Evolutionary conservation across 2,888 invertebrate genomes (phyloP).

Genomic region (Carterocephalus palaemon): DNA sequence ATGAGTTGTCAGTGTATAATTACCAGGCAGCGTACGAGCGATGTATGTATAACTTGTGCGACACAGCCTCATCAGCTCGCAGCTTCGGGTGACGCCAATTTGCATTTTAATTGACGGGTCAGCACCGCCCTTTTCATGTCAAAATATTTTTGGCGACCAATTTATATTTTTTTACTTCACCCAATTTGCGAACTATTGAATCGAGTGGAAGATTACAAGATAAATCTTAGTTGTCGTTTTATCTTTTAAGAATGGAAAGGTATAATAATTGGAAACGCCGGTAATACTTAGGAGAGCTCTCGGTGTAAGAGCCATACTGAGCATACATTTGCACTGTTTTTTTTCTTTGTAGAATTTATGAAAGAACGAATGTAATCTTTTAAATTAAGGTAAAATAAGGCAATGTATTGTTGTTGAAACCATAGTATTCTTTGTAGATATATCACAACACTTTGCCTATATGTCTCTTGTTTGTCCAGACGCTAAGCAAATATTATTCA

Average conservation of each 20-base stretch:
- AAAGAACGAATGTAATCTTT: too few species aligned
- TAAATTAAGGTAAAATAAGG: too few species aligned
- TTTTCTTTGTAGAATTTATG: too few species aligned
- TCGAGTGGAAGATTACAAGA: constrained; percentile 26
- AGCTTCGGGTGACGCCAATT: constrained; percentile 47
- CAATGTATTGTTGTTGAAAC: too few species aligned
- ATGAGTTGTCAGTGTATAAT: constrained; percentile 14
- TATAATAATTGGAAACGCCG: constrained; percentile 17
- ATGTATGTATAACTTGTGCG: constrained; percentile 17
- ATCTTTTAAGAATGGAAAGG: constrained; percentile 14
- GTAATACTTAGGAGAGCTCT: constrained; percentile 10
- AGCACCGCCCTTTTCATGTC: constrained; percentile 39
- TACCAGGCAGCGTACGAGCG: constrained; percentile 8
- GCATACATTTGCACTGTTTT: too few species aligned
- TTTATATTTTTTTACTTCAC: constrained; percentile 22
- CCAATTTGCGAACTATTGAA: constrained; percentile 33
- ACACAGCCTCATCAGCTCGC: constrained; percentile 11
- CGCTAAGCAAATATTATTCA: too few species aligned
- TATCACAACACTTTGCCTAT: too few species aligned
- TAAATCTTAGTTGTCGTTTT: constrained; percentile 18
- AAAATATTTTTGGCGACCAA: constrained; percentile 26
- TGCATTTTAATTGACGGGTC: constrained; percentile 64
- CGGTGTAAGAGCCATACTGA: constrained; percentile 3
- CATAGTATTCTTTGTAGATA: too few species aligned
- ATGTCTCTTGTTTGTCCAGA: too few species aligned